Evolutionary conservation across 2,113 vertebrate genomes (phyloP), one percentile per base, ranked within the genome.

Genomic region (Sinocyclocheilus maitianheensis): DNA sequence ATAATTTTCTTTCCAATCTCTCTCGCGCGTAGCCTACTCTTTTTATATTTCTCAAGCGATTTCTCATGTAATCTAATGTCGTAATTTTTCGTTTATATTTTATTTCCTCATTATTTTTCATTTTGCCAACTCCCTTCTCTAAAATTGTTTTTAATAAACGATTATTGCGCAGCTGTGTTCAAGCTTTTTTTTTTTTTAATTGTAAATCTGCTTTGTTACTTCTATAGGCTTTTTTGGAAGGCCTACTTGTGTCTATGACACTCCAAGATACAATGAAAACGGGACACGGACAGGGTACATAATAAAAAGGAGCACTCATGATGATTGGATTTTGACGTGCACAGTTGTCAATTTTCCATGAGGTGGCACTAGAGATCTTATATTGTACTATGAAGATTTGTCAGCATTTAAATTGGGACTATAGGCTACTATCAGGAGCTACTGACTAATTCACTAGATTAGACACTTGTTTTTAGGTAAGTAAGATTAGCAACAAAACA

Each of bases 361-460:
- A 87, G 85, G 72, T 77, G 85, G 85, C 71, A 83, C 85, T 55
- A 87, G 72, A 87, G 85, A 83, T 76, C 80, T 77, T 67, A 14
- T 43, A 55, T 69, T 75, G 60, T 34, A 51, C 20, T 10, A 11
- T 34, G 37, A 78, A 78, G 12, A 58, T 81, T 24, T 46, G 77
- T 53, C 43, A 71, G 24, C 43, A 82, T 82, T 82, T 37, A 51
- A 20, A 71, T 12, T 5, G 24, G 46, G 43, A 34, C 24, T 51
- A 69, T 40, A n/a, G 58, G 58, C 20, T 14, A 6, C 6, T 58
- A 67, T 34, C 22, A 26, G 58, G 77, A 79, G 30, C 30, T 24
- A 43, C 0, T 13, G 2, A 3, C 60, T 65, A 24, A 65, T 81
- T 65, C 14, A 48, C n/a, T 48, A 81, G 3, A 65, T 34, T 34